Evolutionary conservation across 2,797 vertebrate species (phyloP), one percentile per base, ranked within the genome.

Genomic region (Phataginus tricuspis): DNA sequence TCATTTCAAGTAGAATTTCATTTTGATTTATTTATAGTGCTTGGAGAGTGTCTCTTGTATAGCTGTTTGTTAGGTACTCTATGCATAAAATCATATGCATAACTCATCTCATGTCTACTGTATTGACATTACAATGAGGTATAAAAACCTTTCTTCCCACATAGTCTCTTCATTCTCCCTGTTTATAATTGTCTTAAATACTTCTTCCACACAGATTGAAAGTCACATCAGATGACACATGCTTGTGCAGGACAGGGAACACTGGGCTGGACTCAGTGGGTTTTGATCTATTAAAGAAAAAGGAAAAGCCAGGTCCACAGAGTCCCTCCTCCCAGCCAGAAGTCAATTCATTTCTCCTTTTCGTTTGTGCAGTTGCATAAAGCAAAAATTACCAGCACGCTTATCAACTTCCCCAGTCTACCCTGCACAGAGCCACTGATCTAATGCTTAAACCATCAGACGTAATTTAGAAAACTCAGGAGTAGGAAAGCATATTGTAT

Each of bases 341-440:
- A 66, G 37, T 75, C 31, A 42, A 16, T 86, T 82, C 68, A 23
- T 92, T 92, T 94, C 83, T 89, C 66, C 34, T 84, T 80, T 91
- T 61, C 2, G 10, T 78, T 69, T 69, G 27, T 88, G 71, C 49
- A 93, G 34, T 55, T 72, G 63, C 71, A 71, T 55, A 25, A 74
- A 83, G 72, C n/a, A 88, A 93, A 91, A 79, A 85, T 86, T 27
- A 57, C 55, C 82, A 8, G 25, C 25, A 31, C 31, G 23, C 21
- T 90, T 75, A 86, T 45, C 82, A 90, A 61, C 75, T 90, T 90
- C 92, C 86, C 61, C 49, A 19, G 84, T 94, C 90, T 84, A 11
- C n/a, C 16, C 8, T 19, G 4, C 31, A 53, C 14, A 8, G 27
- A 83, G 39, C 75, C 27, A 5, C 39, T 59, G 39, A 66, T 39